Evolutionary conservation across 2,113 vertebrate genomes (phyloP).

Genomic region (Terrapene triunguis): DNA sequence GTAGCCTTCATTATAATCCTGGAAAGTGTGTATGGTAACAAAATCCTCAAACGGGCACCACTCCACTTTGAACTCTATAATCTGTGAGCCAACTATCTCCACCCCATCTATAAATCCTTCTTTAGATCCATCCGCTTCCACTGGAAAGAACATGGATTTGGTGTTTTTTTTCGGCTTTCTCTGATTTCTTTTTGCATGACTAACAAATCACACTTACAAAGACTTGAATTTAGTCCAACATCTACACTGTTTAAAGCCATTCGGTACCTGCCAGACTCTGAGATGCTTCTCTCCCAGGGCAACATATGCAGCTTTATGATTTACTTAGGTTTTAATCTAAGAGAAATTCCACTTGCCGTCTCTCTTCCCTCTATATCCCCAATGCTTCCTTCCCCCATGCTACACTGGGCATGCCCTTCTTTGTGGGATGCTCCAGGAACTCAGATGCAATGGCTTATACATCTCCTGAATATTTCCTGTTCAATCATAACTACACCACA

Average conservation of each 20-base stretch:
- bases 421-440: background rate
- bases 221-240: background rate
- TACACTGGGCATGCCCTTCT: too few species aligned
- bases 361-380: background rate
- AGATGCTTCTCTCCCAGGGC: background rate
- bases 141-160: background rate
- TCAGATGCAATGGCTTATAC: background rate
- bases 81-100: background rate
- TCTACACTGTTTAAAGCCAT: background rate
- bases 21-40: background rate
- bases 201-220: background rate
- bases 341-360: too few species aligned
- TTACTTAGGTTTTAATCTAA: background rate
- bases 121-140: background rate
- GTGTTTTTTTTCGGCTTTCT: background rate
- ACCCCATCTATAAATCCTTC: background rate
- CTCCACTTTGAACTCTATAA: background rate
- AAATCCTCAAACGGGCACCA: background rate
- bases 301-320: background rate
- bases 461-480: background rate
- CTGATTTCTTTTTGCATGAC: background rate
- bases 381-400: background rate
- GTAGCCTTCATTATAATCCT: background rate
- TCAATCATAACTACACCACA: background rate
- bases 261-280: rapidly evolving